These are phyloP conservation scores for Magallana ariakensis DNA, from an alignment of 1,140 invertebrate species.

Conservation along the genomic window DNA sequence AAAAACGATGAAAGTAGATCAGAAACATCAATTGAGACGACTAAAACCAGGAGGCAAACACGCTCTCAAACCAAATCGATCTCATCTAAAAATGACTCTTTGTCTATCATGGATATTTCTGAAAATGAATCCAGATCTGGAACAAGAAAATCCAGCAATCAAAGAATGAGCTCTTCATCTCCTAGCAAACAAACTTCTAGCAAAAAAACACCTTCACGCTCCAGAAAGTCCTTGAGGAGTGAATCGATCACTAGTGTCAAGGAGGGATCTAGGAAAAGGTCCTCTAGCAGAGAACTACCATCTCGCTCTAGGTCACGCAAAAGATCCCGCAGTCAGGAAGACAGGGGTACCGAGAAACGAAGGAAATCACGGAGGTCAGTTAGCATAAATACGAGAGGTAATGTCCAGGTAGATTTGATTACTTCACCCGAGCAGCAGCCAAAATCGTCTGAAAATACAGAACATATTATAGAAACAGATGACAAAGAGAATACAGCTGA, in stretches of 20 bases:
- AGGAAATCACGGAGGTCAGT: conserved; percentile 24
- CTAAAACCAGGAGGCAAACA: conserved; percentile 11
- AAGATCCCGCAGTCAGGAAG: conserved; percentile 7
- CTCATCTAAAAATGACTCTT: background rate
- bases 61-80: conserved; percentile 2
- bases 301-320: background rate
- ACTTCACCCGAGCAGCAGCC: background rate
- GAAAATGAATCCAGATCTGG: background rate
- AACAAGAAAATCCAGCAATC: background rate
- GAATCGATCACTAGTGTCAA: background rate
- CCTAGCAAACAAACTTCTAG: background rate
- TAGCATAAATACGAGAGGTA: background rate
- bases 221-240: background rate
- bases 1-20: too few species aligned
- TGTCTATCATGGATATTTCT: background rate
- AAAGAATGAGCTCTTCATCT: background rate
- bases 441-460: background rate
- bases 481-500: background rate
- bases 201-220: background rate
- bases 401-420: background rate
- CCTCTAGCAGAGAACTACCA: background rate
- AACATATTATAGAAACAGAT: background rate
- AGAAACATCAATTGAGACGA: too few species aligned
- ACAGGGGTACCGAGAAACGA: background rate
- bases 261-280: background rate